Evolutionary conservation across 2,113 vertebrate genomes (phyloP), one percentile per base, ranked within the genome.

Genomic region (Calyptommatus sinebrachiatus): DNA sequence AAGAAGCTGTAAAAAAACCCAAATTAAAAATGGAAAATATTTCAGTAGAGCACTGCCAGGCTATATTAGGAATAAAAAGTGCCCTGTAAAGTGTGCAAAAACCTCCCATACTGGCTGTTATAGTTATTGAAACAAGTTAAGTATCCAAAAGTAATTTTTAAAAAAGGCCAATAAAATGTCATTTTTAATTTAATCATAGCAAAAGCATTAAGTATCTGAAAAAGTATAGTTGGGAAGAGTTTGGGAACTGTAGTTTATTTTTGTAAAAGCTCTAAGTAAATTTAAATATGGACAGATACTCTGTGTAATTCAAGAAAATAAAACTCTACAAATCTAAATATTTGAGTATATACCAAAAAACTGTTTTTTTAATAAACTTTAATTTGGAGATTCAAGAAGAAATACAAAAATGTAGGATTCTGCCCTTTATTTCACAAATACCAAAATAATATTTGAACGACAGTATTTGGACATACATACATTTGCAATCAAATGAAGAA

Each of bases 301-400:
- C 93, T 96, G 92, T 94, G 91, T 92, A 97, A 97, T 98, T 96
- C 96, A 97, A 95, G 96, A 91, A 95, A 95, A 83, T 92, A 96
- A 92, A 93, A 94, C 90, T 88, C 92, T 88, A 93, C 88, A 97
- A 97, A 93, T 96, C 97, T 97, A 99, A 98, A 98, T 97, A 96
- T 97, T 98, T 97, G 97, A 98, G 98, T 98, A 99, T 99, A 99
- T 97, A 96, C 96, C 97, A 67, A 12, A 85, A 66, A 76, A 87
- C 82, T 45, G 8, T 63, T 66, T 63, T 26, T 71, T 78, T 4
- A 41, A 41, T 4, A 71, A 29, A 61, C 6, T 29, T 12, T 22
- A 16, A 50, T 83, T 35, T 61, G 53, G 31, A 62, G 53, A 41
- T 31, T 62, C 7, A 67, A 78, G 70, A 76, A 76, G 69, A 70